These are phyloP conservation scores for Coregonus ussuriensis DNA, from an alignment of 2,797 vertebrate species.

Conservation along the genomic window DNA sequence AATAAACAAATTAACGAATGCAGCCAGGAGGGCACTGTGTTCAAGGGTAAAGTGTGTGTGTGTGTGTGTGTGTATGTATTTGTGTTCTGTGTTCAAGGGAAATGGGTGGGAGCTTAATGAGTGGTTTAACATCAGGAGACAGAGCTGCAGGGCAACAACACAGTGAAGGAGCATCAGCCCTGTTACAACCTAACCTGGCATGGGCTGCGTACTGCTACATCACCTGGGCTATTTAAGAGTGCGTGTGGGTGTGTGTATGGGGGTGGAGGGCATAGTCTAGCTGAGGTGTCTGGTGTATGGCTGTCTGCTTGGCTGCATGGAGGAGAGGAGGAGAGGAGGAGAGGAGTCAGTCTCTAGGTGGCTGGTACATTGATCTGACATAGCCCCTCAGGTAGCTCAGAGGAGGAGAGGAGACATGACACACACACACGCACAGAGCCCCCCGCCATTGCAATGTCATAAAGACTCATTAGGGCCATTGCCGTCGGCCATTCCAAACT, in stretches of 20 bases:
- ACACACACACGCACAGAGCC: constrained; percentile 26
- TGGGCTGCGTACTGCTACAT: constrained; percentile 57
- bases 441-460: constrained; percentile 60
- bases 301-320: constrained; percentile 57
- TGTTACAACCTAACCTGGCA: constrained; percentile 53
- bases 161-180: constrained; percentile 42
- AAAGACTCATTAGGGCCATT: constrained; percentile 67
- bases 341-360: constrained; percentile 71
- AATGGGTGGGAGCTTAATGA: constrained; percentile 76
- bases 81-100: constrained; percentile 41
- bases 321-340: constrained; percentile 55
- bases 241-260: constrained; percentile 8
- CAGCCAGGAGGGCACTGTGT: constrained; percentile 70
- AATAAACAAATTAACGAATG: constrained; percentile 80
- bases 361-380: constrained; percentile 79
- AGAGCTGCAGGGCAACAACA: constrained; percentile 65
- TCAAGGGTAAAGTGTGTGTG: constrained; percentile 41
- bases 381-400: constrained; percentile 68
- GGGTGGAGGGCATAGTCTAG: constrained; percentile 42
- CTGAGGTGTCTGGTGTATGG: constrained; percentile 54
- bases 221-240: constrained; percentile 70
- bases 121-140: constrained; percentile 74
- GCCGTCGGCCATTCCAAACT: constrained; percentile 57
- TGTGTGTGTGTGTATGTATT: too few species aligned
- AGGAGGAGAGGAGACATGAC: constrained; percentile 38